These are phyloP conservation scores for Muscidifurax raptorellus DNA, from an alignment of 1,140 invertebrate genomes.

Conservation along the genomic window DNA sequence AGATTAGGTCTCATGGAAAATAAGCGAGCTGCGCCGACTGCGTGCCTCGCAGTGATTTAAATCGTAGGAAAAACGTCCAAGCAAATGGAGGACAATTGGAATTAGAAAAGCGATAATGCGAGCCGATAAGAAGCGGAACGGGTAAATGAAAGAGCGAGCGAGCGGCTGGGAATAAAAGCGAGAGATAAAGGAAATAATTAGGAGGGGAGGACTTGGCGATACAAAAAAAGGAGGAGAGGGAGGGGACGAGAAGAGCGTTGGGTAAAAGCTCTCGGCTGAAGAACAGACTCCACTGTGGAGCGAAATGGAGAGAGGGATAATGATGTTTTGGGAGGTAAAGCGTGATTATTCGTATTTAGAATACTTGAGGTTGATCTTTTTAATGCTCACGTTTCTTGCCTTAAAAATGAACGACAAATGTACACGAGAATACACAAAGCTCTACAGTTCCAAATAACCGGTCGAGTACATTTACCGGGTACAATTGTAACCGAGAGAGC, in stretches of 20 bases:
- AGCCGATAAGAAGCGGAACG: slow-evolving; percentile 17
- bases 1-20: slow-evolving; percentile 4
- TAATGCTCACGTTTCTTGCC: no score
- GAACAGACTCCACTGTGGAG: neutral
- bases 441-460: neutral
- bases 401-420: no score
- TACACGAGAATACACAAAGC: neutral
- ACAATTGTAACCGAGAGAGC: neutral
- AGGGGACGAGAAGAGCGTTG: neutral
- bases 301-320: neutral
- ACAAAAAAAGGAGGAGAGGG: neutral
- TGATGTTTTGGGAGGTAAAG: neutral
- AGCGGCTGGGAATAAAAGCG: slow-evolving; percentile 6
- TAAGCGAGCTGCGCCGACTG: neutral
- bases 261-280: neutral
- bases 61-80: neutral
- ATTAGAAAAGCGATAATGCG: slow-evolving; percentile 29
- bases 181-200: slow-evolving; percentile 33
- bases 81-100: neutral
- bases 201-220: neutral
- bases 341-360: neutral
- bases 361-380: no score
- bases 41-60: slow-evolving; percentile 36
- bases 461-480: neutral
- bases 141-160: slow-evolving; percentile 23